phyloP scores from a whole-genome alignment of 2,888 invertebrate species.

The Cheilosia impressa region DNA sequence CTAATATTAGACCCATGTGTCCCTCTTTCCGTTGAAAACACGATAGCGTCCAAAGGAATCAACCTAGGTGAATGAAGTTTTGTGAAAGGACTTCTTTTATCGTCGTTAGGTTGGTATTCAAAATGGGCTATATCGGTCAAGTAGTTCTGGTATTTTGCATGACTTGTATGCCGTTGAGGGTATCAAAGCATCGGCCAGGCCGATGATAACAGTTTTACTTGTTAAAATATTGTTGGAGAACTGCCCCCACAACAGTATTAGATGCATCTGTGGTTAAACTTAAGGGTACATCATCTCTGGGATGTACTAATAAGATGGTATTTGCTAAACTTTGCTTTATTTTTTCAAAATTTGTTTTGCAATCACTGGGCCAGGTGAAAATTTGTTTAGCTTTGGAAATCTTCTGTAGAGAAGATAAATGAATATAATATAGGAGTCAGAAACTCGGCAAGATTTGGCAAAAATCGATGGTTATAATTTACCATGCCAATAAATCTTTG shows the following conservation, averaged over 20 bases:
- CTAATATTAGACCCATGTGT: too few species aligned
- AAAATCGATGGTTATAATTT: conserved; percentile 2
- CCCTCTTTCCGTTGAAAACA: too few species aligned
- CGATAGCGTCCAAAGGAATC: too few species aligned
- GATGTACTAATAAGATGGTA: neutral
- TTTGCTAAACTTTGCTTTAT: neutral
- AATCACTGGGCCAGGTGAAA: neutral
- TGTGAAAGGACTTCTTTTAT: too few species aligned
- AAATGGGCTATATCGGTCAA: too few species aligned
- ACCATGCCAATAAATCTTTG: conserved; percentile 15
- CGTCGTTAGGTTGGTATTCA: too few species aligned
- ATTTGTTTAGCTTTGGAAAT: neutral
- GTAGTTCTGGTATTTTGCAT: too few species aligned
- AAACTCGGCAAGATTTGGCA: conserved; percentile 4
- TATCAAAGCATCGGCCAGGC: too few species aligned
- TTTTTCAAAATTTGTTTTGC: neutral
- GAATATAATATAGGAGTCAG: neutral
- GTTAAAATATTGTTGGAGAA: conserved; percentile 6
- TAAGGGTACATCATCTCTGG: neutral
- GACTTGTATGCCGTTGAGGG: too few species aligned
- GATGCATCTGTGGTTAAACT: neutral
- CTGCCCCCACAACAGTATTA: neutral
- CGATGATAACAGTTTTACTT: too few species aligned
- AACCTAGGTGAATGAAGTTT: too few species aligned
- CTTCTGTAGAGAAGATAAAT: neutral